A percentile compares a stretch with the other conserved stretches of the same genome.
These are phyloP conservation scores for Ondatra zibethicus DNA, from an alignment of 2,113 vertebrate species.

Conservation along the genomic window DNA sequence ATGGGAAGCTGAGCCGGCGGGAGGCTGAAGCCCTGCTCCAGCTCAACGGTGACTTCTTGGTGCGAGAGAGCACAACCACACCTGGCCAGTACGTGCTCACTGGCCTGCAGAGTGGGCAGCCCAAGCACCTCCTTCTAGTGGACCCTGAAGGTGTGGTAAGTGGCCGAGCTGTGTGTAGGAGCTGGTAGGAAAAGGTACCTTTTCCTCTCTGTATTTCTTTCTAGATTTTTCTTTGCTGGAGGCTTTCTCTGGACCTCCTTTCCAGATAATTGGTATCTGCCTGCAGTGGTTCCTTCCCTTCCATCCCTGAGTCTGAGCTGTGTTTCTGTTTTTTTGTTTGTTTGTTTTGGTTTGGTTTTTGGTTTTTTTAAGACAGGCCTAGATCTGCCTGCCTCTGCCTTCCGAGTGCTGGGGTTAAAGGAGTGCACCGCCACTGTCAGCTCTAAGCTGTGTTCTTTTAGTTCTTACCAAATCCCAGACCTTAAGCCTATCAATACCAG, in stretches of 20 bases:
- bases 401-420: not conserved
- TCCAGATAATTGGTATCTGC: not conserved
- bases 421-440: not conserved
- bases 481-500: not conserved
- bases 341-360: too few relatives aligned
- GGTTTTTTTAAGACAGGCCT: too few relatives aligned
- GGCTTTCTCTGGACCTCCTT: not conserved
- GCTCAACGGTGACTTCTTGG: slow-evolving; percentile 96
- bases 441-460: not conserved
- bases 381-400: not conserved
- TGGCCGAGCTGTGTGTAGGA: rapidly evolving
- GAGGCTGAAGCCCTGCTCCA: slow-evolving; percentile 94
- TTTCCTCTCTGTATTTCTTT: not conserved
- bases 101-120: slow-evolving; percentile 94
- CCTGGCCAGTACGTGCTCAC: slow-evolving; percentile 98
- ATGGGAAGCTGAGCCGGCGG: slow-evolving; percentile 93
- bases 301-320: not conserved
- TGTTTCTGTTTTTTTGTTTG: not conserved
- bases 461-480: not conserved
- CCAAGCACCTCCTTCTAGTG: slow-evolving; percentile 97
- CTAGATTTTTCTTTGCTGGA: not conserved
- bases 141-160: slow-evolving; percentile 99
- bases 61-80: slow-evolving; percentile 96
- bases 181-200: not conserved
- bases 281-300: not conserved